Percentiles rank a stretch among this genome's conserved stretches.
phyloP scores from a whole-genome alignment of 2,113 vertebrate genomes.

The Pyxicephalus adspersus region DNA sequence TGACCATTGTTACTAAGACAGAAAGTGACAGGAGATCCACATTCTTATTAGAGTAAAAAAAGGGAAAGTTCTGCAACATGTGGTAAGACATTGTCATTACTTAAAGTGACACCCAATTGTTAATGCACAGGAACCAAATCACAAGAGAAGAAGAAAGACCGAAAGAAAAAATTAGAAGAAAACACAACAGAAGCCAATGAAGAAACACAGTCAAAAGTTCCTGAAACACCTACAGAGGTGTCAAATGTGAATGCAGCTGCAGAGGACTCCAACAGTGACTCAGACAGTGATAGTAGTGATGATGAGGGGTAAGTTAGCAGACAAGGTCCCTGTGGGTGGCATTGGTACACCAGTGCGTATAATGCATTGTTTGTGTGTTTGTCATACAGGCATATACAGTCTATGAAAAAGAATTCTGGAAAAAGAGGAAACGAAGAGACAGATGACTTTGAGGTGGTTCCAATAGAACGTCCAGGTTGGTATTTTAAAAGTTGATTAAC shows the following conservation, averaged over 20 bases:
- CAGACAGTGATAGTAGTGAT: constrained; percentile 77
- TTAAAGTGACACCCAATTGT: not conserved
- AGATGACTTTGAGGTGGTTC: constrained; percentile 83
- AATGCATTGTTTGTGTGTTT: not conserved
- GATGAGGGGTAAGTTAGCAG: constrained; percentile 75
- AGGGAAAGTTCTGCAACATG: no score
- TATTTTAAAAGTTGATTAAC: not conserved
- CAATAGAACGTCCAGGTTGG: constrained; percentile 87
- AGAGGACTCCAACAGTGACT: constrained; percentile 62
- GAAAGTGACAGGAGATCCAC: no score
- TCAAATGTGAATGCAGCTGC: not conserved
- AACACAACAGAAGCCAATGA: not conserved
- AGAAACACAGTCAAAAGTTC: not conserved
- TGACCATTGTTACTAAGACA: no score
- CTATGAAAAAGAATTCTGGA: constrained; percentile 58
- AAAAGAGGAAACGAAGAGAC: constrained; percentile 13
- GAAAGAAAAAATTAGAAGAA: not conserved
- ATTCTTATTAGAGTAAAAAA: no score
- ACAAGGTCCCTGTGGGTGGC: no score
- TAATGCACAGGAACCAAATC: not conserved
- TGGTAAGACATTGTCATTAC: no score
- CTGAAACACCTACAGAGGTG: not conserved
- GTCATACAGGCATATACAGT: constrained; percentile 67
- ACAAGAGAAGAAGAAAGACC: not conserved
- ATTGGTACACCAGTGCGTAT: not conserved